Conservation (phyloP, 2,888 invertebrate genomes). For the Watsonalla binaria region DNA sequence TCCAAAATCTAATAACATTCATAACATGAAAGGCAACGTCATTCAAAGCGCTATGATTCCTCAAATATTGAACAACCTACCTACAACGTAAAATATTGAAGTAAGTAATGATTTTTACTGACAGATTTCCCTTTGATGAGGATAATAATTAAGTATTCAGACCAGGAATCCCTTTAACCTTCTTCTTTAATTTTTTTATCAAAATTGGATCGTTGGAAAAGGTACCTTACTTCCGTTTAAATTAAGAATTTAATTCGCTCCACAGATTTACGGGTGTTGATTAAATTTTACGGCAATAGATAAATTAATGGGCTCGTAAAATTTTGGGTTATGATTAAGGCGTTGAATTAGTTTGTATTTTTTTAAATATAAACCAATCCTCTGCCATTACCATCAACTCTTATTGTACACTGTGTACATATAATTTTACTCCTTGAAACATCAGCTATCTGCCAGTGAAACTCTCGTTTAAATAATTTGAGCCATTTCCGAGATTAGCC, state of each 20-base stretch:
- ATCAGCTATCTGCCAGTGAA: too few species aligned
- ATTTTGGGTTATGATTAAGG: neutral
- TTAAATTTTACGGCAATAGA: neutral
- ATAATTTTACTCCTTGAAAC: too few species aligned
- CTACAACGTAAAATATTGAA: slow-evolving; percentile 2
- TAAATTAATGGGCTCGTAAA: neutral
- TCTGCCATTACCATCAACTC: too few species aligned
- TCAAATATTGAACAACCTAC: slow-evolving; percentile 3
- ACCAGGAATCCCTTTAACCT: slow-evolving; percentile 7
- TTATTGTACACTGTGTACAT: too few species aligned
- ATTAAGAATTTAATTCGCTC: slow-evolving; percentile 2
- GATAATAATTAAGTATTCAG: slow-evolving; percentile 14
- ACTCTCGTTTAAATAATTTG: too few species aligned
- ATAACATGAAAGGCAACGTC: neutral
- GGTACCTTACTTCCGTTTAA: neutral
- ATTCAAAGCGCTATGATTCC: neutral
- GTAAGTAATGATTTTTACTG: slow-evolving; percentile 10
- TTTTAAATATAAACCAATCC: neutral
- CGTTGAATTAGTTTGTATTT: neutral
- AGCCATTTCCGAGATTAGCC: too few species aligned
- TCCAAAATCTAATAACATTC: too few species aligned
- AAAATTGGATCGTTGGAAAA: slow-evolving; percentile 2
- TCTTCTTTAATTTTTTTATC: slow-evolving; percentile 5
- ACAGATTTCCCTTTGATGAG: slow-evolving; percentile 7
- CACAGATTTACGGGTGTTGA: neutral